phyloP scores from a whole-genome alignment of 30 jellyfish, hydroid and myxozoan genomes.

The Chrysaora quinquecirrha region DNA sequence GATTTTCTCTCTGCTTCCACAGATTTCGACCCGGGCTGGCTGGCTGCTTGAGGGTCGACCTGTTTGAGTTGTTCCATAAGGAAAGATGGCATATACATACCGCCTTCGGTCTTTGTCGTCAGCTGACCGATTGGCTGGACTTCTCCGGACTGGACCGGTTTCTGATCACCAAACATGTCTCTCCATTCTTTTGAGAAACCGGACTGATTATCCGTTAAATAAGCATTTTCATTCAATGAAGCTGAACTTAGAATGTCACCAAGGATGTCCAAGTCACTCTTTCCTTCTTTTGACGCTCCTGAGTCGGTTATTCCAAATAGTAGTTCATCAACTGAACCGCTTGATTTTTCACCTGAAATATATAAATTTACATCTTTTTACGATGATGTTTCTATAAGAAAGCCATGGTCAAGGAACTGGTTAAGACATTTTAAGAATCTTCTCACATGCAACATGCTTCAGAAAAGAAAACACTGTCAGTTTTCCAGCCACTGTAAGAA shows the following conservation, averaged over 20 bases:
- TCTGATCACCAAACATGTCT: constrained; percentile 93
- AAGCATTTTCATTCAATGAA: constrained; percentile 66
- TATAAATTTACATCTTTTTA: constrained; percentile 12
- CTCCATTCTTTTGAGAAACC: constrained; percentile 89
- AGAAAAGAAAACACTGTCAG: no score
- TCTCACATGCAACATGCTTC: no score
- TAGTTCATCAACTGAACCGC: constrained; percentile 86
- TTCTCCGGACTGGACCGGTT: neutral
- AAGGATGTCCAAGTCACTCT: constrained; percentile 78
- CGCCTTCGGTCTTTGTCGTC: constrained; percentile 61
- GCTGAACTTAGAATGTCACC: constrained; percentile 76
- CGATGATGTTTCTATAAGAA: no score
- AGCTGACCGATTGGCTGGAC: constrained; percentile 3
- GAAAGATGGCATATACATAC: constrained; percentile 96
- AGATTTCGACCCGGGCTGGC: constrained; percentile 71
- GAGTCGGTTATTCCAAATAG: constrained; percentile 76
- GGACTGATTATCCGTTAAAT: constrained; percentile 52
- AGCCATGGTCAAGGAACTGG: no score
- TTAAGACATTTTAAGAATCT: no score
- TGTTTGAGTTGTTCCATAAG: constrained; percentile 93
- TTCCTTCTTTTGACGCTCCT: constrained; percentile 28
- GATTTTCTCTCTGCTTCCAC: constrained; percentile 27
- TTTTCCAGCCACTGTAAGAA: no score
- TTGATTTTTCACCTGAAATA: constrained; percentile 28
- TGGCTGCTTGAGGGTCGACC: constrained; percentile 83